Evolutionary conservation across 2,888 invertebrate species (phyloP).

Genomic region (Cataglyphis altisquamis): DNA sequence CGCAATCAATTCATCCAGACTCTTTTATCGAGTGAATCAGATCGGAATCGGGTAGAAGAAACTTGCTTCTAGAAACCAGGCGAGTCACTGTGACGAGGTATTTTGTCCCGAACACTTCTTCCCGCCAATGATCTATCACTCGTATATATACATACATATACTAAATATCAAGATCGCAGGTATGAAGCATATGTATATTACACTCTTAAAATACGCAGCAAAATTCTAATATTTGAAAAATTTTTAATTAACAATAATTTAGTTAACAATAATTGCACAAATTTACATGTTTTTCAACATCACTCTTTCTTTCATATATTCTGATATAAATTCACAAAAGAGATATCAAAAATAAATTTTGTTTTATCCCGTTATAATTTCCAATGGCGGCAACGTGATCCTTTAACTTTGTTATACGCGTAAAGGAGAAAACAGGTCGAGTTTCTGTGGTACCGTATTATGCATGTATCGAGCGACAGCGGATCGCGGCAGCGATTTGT

Average conservation of each 20-base stretch:
- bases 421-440: conserved; percentile 43
- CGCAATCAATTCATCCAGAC: conserved; percentile 69
- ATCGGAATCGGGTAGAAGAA: conserved; percentile 69
- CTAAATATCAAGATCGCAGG: conserved; percentile 55
- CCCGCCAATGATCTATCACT: conserved; percentile 70
- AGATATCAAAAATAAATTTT: background rate
- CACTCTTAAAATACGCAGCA: conserved; percentile 20
- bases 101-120: conserved; percentile 71
- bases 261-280: background rate
- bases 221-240: background rate
- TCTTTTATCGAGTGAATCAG: conserved; percentile 72
- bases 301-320: background rate
- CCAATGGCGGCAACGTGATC: conserved; percentile 18
- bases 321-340: background rate
- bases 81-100: conserved; percentile 76
- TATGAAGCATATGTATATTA: conserved; percentile 63
- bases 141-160: conserved; percentile 39
- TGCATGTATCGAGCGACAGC: conserved; percentile 61
- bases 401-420: background rate
- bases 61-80: conserved; percentile 70
- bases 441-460: conserved; percentile 58
- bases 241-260: background rate
- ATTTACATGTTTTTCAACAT: background rate
- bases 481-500: conserved; percentile 76
- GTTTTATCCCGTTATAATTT: conserved; percentile 10